Percentiles rank a stretch among this genome's conserved stretches.
Conservation (phyloP, 1,140 invertebrate genomes). For the Cherax destructor region DNA sequence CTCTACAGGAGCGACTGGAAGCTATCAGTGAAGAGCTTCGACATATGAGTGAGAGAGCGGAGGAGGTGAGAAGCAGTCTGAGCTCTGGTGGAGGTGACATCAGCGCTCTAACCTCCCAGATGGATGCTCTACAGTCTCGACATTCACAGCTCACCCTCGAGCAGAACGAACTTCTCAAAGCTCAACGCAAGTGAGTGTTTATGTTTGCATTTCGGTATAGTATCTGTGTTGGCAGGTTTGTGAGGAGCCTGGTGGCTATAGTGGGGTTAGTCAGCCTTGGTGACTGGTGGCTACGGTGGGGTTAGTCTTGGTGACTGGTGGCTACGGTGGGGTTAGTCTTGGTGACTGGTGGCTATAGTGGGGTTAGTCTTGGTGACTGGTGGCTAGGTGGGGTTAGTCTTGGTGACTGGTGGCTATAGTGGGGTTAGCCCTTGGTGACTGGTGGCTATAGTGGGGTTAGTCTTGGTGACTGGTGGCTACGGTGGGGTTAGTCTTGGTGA, state of each 20-base stretch:
- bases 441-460: too few relatives aligned
- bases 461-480: too few relatives aligned
- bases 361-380: too few relatives aligned
- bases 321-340: too few relatives aligned
- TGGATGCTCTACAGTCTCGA: conserved; percentile 77
- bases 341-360: too few relatives aligned
- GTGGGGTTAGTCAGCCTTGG: too few relatives aligned
- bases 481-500: too few relatives aligned
- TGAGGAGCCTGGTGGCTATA: background rate
- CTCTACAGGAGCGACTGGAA: conserved; percentile 77
- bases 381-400: too few relatives aligned
- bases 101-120: conserved; percentile 75
- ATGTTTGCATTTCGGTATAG: background rate
- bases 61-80: conserved; percentile 75
- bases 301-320: too few relatives aligned
- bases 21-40: conserved; percentile 78
- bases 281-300: too few relatives aligned
- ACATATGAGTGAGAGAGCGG: conserved; percentile 76
- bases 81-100: conserved; percentile 51
- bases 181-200: conserved; percentile 73
- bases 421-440: too few relatives aligned
- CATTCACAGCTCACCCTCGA: conserved; percentile 78
- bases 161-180: conserved; percentile 78
- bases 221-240: background rate
- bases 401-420: too few relatives aligned